Evolutionary conservation across 2,888 invertebrate genomes (phyloP), one percentile per base, ranked within the genome.

Genomic region (Deilephila porcellus): DNA sequence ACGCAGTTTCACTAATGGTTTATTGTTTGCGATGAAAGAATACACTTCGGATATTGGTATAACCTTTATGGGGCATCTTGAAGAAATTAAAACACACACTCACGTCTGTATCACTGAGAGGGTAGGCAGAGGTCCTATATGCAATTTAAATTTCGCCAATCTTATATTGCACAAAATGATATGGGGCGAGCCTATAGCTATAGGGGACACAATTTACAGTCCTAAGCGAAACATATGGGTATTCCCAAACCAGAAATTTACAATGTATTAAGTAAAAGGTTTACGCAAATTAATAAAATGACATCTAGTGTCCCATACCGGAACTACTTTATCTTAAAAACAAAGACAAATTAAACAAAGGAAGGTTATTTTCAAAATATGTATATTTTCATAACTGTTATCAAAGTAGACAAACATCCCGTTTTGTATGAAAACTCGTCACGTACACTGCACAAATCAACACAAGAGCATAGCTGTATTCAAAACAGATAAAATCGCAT

Each of bases 401-500:
- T n/a, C 5, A 56, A 56, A 56, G n/a, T 56, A 56, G 5, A n/a
- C 56, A 19, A 56, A 19, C 56, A 56, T 56, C n/a, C 19, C 56
- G 19, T 56, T n/a, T 56, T 56, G 17, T n/a, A 5, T 56, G 56
- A n/a, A 17, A n/a, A n/a, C 56, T 19, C 56, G 56, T 17, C 56
- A 56, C 56, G 56, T n/a, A n/a, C n/a, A 56, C n/a, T 17, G n/a
- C 56, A 56, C 56, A 56, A 17, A n/a, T 56, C n/a, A 56, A n/a
- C 56, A 56, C 17, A 56, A 56, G 5, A 56, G 19, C 52, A 52
- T 29, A 29, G 6, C 20, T 52, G 14, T 25, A 67, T 25, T 67
- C 14, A 64, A 45, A 64, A 64, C 64, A 67, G 20, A 52, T 52
- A 52, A 67, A 45, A 56, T 56, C 1, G 56, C 45, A 20, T 52